These are phyloP conservation scores for Oreochromis spilurus DNA, from an alignment of 2,113 vertebrate genomes.

Conservation along the genomic window DNA sequence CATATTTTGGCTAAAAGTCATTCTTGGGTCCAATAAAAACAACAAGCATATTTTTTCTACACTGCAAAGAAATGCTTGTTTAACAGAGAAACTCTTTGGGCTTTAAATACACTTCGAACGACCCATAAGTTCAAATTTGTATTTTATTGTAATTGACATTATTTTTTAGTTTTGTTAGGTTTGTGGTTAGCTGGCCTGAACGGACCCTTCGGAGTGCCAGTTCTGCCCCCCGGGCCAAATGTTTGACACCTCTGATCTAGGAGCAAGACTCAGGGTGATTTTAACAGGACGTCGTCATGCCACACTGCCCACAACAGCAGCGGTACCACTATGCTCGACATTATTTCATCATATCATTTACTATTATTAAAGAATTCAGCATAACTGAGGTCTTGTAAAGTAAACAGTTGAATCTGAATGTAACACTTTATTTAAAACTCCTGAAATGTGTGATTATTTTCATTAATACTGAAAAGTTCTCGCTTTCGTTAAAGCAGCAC, in stretches of 20 bases:
- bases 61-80: background rate
- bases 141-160: too few relatives aligned
- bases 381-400: background rate
- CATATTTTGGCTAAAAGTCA: background rate
- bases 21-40: background rate
- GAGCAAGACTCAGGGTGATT: background rate
- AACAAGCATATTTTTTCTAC: background rate
- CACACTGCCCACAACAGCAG: background rate
- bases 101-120: background rate
- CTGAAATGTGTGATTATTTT: background rate
- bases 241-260: background rate
- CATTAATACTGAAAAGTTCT: background rate
- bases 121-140: background rate
- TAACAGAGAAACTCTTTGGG: background rate
- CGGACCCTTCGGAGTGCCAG: background rate
- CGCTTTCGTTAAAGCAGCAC: background rate
- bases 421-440: background rate
- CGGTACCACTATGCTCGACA: accelerated
- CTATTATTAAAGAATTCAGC: background rate
- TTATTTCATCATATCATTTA: background rate
- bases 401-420: background rate
- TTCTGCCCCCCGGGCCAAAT: background rate
- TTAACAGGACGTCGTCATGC: background rate
- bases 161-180: background rate
- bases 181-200: background rate